A percentile compares a stretch with the other conserved stretches of the same genome.
These are phyloP conservation scores for Tragelaphus buxtoni DNA, from an alignment of 2,113 vertebrate genomes.

Conservation along the genomic window DNA sequence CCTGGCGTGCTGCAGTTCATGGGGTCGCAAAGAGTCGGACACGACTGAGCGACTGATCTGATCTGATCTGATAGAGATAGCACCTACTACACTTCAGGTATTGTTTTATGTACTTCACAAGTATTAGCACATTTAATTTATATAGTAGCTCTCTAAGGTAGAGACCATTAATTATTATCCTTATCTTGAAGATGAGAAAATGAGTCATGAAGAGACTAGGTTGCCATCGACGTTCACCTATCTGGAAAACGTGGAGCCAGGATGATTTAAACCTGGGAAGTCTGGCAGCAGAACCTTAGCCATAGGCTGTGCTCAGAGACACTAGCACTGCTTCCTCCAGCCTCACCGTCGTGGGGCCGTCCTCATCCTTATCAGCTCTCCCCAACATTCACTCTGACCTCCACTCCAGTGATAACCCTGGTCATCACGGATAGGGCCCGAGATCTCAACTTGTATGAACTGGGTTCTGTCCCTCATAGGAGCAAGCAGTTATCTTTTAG, in stretches of 20 bases:
- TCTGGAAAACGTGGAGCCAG: not conserved
- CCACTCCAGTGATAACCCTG: not conserved
- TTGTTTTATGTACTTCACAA: not conserved
- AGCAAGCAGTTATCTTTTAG: not conserved
- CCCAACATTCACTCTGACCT: not conserved
- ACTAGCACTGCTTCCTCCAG: not conserved
- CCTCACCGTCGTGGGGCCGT: rapidly evolving
- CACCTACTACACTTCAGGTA: not conserved
- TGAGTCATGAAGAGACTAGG: not conserved
- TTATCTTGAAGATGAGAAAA: not conserved
- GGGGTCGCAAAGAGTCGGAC: too few relatives aligned
- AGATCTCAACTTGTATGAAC: not conserved
- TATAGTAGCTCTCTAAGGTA: not conserved
- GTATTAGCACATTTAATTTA: not conserved
- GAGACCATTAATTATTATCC: not conserved
- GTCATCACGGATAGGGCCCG: not conserved
- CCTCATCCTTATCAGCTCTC: not conserved
- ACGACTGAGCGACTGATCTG: too few relatives aligned
- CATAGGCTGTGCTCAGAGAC: not conserved
- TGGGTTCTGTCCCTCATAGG: not conserved
- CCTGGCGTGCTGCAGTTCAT: too few relatives aligned
- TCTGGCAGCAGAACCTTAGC: not conserved
- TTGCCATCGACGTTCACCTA: not conserved
- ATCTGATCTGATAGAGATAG: not conserved
- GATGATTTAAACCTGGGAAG: not conserved